phyloP scores from a whole-genome alignment of 2,888 invertebrate genomes.

The Cantharis rustica region DNA sequence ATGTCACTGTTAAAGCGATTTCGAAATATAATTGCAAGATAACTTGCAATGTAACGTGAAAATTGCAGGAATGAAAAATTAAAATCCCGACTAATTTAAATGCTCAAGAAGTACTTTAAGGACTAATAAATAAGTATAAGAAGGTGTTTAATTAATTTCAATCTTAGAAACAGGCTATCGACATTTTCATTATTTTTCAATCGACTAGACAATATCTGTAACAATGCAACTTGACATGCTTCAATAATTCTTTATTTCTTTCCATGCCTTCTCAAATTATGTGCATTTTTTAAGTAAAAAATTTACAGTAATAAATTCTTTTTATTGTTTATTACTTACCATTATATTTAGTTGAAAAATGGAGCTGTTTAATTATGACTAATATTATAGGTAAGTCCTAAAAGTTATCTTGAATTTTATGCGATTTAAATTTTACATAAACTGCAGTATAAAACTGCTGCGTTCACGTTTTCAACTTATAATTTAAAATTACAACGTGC shows the following conservation, averaged over 20 bases:
- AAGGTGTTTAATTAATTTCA: neutral
- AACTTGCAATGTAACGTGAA: neutral
- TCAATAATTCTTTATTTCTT: neutral
- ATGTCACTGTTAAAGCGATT: neutral
- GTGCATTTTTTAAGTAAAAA: neutral
- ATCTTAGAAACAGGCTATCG: neutral
- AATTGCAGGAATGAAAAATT: neutral
- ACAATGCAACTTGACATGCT: neutral
- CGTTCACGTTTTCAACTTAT: constrained; percentile 1
- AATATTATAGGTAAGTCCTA: neutral
- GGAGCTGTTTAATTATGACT: neutral
- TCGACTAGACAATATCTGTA: neutral
- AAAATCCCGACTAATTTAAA: neutral
- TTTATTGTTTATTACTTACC: neutral
- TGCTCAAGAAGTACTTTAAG: neutral
- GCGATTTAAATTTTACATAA: neutral
- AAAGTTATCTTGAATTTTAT: neutral
- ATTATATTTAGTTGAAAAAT: neutral
- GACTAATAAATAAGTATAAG: neutral
- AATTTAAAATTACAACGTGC: constrained; percentile 15
- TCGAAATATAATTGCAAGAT: neutral
- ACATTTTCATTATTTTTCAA: neutral
- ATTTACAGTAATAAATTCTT: neutral
- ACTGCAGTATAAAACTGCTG: neutral
- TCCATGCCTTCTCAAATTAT: neutral